Base-by-base conservation (phyloP, 1,140 invertebrate species). In the Conus ventricosus region DNA sequence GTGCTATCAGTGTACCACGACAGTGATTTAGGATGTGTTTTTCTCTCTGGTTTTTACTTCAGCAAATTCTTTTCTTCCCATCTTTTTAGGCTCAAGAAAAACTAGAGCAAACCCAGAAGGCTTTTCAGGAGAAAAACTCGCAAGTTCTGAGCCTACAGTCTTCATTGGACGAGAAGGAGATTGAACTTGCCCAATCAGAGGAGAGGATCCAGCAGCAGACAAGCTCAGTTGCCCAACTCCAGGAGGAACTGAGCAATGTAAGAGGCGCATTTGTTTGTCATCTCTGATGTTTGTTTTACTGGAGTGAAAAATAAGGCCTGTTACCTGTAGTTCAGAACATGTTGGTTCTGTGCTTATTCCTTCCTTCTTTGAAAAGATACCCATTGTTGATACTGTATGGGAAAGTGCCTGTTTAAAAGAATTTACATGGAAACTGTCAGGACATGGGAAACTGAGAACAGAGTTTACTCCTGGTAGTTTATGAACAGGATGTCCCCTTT, bases 161-260 rank as follows among this genome's bases (percentile, higher is more conserved):
- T 10, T 39, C 88, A 13, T 57, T 93, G 75, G 91, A 92, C 78
- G 89, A 90, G 51, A 91, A 90, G 88, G 90, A 90, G 25, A 88
- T 67, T n/a, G 82, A 89, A 10, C 78, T 90, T 13, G 84, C 63
- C 25, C 87, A 90, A 67, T 71, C 89, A 17, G 80, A 91, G 75
- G 88, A 91, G 27, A 88, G 89, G 57, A 81, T 87, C 13, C 85
- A 92, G 76, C 87, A 88, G 78, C 84, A 54, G 4, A 87, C 89
- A 55, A 86, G 84, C 13, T 80, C 88, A 25, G n/a, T 90, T n/a
- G 88, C 82, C 54, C 90, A 91, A 20, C 39, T 90, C 5, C 82
- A 89, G 25, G 86, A 87, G 67, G 90, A 92, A 27, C 84, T 92
- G 54, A 86, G 83, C 17, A 54, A 57, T 23, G 89, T 91, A 54